Conservation (phyloP, 2,888 invertebrate species). For the Augiades crinisus region DNA sequence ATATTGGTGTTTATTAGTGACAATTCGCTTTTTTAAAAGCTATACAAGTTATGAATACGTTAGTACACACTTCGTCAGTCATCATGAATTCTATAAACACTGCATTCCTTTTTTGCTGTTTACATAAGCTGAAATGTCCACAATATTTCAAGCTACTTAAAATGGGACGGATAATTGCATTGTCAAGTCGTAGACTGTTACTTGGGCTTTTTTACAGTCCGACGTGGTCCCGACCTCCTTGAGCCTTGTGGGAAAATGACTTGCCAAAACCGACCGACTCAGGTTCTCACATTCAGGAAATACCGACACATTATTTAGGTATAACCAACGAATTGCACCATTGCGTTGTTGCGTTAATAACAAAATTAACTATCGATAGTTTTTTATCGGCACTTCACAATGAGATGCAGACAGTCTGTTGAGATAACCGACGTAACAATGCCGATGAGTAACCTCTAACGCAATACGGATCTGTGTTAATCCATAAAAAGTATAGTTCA, state of each 20-base stretch:
- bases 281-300: constrained; percentile 21
- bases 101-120: constrained; percentile 16
- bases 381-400: constrained; percentile 36
- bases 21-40: too few species aligned
- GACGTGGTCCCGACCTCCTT: constrained; percentile 36
- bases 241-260: constrained; percentile 58
- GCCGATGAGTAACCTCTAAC: constrained; percentile 50
- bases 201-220: constrained; percentile 35
- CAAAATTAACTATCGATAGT: constrained; percentile 20
- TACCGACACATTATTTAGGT: too few species aligned
- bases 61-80: too few species aligned
- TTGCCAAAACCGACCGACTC: constrained; percentile 44
- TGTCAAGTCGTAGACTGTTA: constrained; percentile 21
- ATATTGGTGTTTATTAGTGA: too few species aligned
- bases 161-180: constrained; percentile 29
- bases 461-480: constrained; percentile 63
- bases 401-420: constrained; percentile 45
- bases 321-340: too few species aligned
- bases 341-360: constrained; percentile 7
- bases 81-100: too few species aligned
- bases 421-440: constrained; percentile 50
- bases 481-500: constrained; percentile 72
- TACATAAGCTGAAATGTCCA: too few species aligned
- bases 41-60: too few species aligned
- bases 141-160: too few species aligned